phyloP scores from a whole-genome alignment of 1,140 invertebrate genomes.

The Batillaria attramentaria region DNA sequence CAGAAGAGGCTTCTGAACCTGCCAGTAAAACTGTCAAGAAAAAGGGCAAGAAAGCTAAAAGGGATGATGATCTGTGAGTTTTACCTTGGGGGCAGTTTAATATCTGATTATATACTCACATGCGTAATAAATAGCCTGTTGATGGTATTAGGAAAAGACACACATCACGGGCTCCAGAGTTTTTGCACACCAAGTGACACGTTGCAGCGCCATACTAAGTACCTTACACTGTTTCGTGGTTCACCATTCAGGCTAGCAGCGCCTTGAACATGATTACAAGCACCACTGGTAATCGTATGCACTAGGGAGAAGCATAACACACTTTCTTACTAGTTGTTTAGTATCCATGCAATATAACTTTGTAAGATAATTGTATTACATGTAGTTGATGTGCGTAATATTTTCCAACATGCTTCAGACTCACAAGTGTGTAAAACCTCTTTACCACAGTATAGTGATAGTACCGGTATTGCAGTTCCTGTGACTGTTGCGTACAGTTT shows the following conservation, averaged over 20 bases:
- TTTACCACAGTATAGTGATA: not conserved
- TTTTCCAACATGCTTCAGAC: not conserved
- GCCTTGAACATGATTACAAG: not conserved
- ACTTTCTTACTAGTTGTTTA: not conserved
- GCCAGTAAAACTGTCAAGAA: constrained; percentile 34
- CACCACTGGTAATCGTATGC: no score
- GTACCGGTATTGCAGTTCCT: not conserved
- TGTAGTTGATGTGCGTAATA: not conserved
- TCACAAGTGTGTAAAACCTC: not conserved
- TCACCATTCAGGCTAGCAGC: not conserved
- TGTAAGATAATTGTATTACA: not conserved
- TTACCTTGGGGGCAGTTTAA: not conserved
- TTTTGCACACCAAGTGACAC: not conserved
- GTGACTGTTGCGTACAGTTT: not conserved
- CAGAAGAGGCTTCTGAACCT: constrained; percentile 8
- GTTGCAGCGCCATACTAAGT: not conserved
- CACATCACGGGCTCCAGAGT: not conserved
- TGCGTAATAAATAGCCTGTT: not conserved
- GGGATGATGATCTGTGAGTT: constrained; percentile 52
- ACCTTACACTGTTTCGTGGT: not conserved
- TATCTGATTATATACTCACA: not conserved
- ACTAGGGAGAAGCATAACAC: no score
- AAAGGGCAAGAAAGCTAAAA: constrained; percentile 43
- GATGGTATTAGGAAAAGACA: not conserved
- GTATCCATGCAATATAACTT: not conserved